phyloP scores from a whole-genome alignment of 1,140 invertebrate species.

The Hormaphis cornu region DNA sequence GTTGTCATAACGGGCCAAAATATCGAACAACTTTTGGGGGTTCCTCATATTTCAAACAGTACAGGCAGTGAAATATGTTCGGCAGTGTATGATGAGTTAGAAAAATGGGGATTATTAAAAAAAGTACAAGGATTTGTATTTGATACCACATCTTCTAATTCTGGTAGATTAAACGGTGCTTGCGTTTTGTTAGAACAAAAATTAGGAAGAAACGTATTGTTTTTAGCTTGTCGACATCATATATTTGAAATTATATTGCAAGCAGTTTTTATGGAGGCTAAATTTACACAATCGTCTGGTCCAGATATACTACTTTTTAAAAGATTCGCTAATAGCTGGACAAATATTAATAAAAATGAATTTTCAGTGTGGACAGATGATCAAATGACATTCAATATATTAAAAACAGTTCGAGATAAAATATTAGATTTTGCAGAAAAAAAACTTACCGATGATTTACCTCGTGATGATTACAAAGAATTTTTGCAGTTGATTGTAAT shows the following conservation, averaged over 20 bases:
- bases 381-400: not conserved
- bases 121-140: no score
- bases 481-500: slow-evolving; percentile 42
- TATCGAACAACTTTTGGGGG: no score
- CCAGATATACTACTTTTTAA: slow-evolving; percentile 28
- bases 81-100: no score
- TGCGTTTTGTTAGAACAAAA: slow-evolving; percentile 18
- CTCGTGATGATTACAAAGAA: slow-evolving; percentile 42
- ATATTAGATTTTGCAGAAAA: slow-evolving; percentile 1
- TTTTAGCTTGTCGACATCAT: slow-evolving; percentile 23
- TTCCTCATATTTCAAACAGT: no score
- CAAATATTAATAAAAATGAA: not conserved
- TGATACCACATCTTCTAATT: no score
- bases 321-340: not conserved
- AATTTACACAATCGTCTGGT: slow-evolving; percentile 1
- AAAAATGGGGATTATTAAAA: no score
- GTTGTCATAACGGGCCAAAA: no score
- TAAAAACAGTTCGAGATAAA: not conserved
- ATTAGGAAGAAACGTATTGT: slow-evolving; percentile 31
- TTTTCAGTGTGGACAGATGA: not conserved
- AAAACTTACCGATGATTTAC: slow-evolving; percentile 16
- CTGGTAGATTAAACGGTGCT: no score
- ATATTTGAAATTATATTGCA: slow-evolving; percentile 23
- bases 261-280: slow-evolving; percentile 16
- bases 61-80: no score